A percentile compares a stretch with the other conserved stretches of the same genome.
These are phyloP conservation scores for Apis dorsata DNA, from an alignment of 1,140 invertebrate species.

Conservation along the genomic window DNA sequence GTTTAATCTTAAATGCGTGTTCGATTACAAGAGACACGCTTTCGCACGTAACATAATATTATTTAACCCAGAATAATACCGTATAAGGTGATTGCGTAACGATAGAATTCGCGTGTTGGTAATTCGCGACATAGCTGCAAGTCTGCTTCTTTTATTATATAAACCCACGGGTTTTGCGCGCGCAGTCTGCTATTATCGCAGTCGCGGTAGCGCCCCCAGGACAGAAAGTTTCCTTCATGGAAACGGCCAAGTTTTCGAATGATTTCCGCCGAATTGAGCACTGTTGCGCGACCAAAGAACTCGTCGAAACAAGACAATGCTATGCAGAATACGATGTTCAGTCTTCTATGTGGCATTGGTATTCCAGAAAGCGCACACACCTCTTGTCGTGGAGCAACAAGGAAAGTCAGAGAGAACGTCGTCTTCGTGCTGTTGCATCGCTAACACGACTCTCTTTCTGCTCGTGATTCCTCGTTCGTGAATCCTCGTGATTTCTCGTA, in stretches of 20 bases:
- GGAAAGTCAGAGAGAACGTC: slow-evolving; percentile 69
- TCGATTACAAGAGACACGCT: slow-evolving; percentile 72
- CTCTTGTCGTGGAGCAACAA: slow-evolving; percentile 67
- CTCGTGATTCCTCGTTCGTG: slow-evolving; percentile 11
- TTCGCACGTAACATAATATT: slow-evolving; percentile 77
- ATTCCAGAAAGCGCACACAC: slow-evolving; percentile 64
- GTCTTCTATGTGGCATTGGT: slow-evolving; percentile 64
- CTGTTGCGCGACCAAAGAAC: neutral
- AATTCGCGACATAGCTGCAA: slow-evolving; percentile 71
- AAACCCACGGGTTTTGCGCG: slow-evolving; percentile 55
- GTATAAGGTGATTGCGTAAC: slow-evolving; percentile 68
- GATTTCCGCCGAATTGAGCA: neutral
- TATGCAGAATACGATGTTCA: slow-evolving; percentile 16
- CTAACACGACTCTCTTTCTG: slow-evolving; percentile 51
- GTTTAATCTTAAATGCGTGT: slow-evolving; percentile 45
- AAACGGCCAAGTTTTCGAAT: slow-evolving; percentile 11
- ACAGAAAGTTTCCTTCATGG: slow-evolving; percentile 22
- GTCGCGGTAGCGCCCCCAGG: neutral
- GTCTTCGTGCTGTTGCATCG: slow-evolving; percentile 70
- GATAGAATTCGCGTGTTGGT: slow-evolving; percentile 66
- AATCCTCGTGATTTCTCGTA: neutral
- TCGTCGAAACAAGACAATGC: slow-evolving; percentile 9
- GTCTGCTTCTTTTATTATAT: slow-evolving; percentile 72
- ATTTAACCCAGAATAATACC: slow-evolving; percentile 77
- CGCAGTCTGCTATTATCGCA: neutral